Conservation (phyloP, 2,113 vertebrate genomes). For the Mesitornis unicolor region DNA sequence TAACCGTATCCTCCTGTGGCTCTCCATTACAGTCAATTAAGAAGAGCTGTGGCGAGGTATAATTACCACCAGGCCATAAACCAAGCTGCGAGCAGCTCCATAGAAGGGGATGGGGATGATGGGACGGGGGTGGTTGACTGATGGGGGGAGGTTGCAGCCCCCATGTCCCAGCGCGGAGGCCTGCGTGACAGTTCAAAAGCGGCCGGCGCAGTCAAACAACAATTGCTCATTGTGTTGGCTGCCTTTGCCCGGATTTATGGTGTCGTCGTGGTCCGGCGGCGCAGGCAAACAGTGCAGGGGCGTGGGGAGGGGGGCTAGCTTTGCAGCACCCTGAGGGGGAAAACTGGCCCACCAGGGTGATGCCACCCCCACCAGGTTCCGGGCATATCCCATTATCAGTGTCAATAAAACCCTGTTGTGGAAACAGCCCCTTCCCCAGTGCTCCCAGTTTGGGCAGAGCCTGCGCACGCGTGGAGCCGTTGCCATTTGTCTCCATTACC, state of each 20-base stretch:
- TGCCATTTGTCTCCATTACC: not conserved
- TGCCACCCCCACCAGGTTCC: fast-evolving
- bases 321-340: not conserved
- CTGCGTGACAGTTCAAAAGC: not conserved
- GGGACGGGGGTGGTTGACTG: not conserved
- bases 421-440: not conserved
- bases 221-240: not conserved
- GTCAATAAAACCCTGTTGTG: not conserved
- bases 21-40: not conserved
- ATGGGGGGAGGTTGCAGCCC: not conserved
- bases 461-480: fast-evolving
- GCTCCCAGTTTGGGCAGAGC: too few relatives aligned
- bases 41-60: not conserved
- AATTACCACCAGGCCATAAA: not conserved
- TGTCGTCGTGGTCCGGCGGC: not conserved
- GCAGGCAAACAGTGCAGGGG: not conserved
- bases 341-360: not conserved
- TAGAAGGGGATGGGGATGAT: fast-evolving
- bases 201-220: not conserved
- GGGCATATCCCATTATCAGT: fast-evolving
- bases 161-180: fast-evolving
- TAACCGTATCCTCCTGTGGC: not conserved
- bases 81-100: not conserved
- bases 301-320: not conserved
- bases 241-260: not conserved